phyloP scores from a whole-genome alignment of 2,888 invertebrate genomes.

The Phyllotreta cruciferae region DNA sequence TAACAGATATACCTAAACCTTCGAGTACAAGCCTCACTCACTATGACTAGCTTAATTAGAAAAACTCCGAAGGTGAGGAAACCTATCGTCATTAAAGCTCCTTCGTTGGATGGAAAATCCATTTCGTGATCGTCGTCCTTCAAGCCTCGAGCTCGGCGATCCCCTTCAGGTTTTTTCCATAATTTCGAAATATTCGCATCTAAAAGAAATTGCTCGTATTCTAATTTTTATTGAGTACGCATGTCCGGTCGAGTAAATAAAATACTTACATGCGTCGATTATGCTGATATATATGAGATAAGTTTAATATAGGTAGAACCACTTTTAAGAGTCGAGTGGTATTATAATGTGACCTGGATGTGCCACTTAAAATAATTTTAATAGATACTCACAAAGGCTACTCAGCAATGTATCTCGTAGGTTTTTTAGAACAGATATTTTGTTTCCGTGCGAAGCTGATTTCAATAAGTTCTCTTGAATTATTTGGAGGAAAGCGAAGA shows the following conservation, averaged over 20 bases:
- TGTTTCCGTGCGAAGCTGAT: slow-evolving; percentile 60
- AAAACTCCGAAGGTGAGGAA: slow-evolving; percentile 87
- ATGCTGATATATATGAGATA: too few species aligned
- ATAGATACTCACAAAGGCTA: slow-evolving; percentile 69
- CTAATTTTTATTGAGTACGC: background rate
- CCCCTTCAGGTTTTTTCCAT: slow-evolving; percentile 34
- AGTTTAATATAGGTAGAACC: slow-evolving; percentile 7
- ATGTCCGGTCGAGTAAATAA: too few species aligned
- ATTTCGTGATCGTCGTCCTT: slow-evolving; percentile 62
- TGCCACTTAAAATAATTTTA: background rate
- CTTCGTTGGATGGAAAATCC: slow-evolving; percentile 82
- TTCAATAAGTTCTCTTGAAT: slow-evolving; percentile 55
- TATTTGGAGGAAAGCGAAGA: slow-evolving; percentile 47
- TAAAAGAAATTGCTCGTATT: slow-evolving; percentile 21
- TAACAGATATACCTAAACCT: background rate
- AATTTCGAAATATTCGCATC: slow-evolving; percentile 41
- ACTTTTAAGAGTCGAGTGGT: background rate
- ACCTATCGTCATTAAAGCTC: slow-evolving; percentile 82
- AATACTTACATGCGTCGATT: too few species aligned
- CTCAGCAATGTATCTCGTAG: slow-evolving; percentile 68
- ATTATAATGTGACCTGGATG: background rate
- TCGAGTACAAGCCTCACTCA: slow-evolving; percentile 58
- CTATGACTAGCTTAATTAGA: slow-evolving; percentile 82
- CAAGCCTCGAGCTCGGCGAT: slow-evolving; percentile 47
- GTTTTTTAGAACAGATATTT: slow-evolving; percentile 66